Evolutionary conservation across 2,797 vertebrate species (phyloP), one percentile per base, ranked within the genome.

Genomic region (Holocentrus rufus): DNA sequence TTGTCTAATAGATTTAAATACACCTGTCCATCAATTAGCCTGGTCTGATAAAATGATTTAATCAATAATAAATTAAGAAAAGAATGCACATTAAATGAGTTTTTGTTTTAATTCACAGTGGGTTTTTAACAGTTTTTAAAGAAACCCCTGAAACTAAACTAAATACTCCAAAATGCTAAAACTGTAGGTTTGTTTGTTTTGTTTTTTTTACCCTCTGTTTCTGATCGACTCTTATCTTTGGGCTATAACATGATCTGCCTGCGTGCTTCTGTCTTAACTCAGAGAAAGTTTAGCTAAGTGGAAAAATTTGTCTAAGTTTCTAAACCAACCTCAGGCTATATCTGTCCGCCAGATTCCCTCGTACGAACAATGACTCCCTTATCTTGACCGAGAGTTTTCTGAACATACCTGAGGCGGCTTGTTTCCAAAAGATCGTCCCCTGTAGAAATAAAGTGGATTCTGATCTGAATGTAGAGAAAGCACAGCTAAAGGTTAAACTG

Each of bases 191-290:
- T 69, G n/a, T n/a, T n/a, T n/a, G n/a, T n/a, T n/a, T n/a, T n/a
- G n/a, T n/a, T n/a, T n/a, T n/a, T n/a, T n/a, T n/a, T n/a, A n/a
- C n/a, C n/a, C 31, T 75, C 58, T 69, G 30, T 47, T 76, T 55
- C 42, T 18, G 15, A 79, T 52, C 63, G 57, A 18, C 8, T 55
- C 34, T 74, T 74, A 63, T 74, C 70, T 80, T 39, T 39, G 39
- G 76, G 76, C 63, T 46, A 25, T 61, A 81, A 79, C 58, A 58
- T 70, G 65, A 82, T 74, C 63, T 17, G 23, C 61, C 61, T 82
- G 63, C 60, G 22, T 68, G 72, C 69, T 79, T 60, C 71, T 81
- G 71, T 76, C 8, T 4, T 72, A 49, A 86, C 1, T 7, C 14
- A 56, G 65, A 27, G n/a, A 74, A 82, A 72, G 60, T 36, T 75